Base-by-base conservation (phyloP, 2,888 invertebrate genomes). In the Parnassius smintheus region DNA sequence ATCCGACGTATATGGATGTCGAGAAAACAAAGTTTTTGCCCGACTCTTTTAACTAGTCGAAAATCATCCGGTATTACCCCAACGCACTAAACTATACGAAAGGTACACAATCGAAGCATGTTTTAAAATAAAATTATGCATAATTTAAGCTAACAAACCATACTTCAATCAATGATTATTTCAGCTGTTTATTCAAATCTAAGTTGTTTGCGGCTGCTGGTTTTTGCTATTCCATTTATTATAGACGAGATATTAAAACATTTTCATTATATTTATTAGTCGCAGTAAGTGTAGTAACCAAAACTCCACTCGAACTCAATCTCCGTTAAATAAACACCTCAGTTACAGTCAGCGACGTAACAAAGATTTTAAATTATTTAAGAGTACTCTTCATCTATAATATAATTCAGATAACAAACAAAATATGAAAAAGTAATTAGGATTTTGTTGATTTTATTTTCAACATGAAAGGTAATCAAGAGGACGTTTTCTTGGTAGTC, bases 351-450 rank as follows among this genome's bases (percentile, higher is more conserved):
- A n/a, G 11, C 12, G 41, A 46, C 4, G 51, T 60, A 13, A 49
- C 46, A 42, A 49, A 53, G 42, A 54, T 48, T 22, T 54, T 46
- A 11, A 59, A 35, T 48, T 13, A n/a, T 53, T 60, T 48, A 53
- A 60, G 60, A 25, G 41, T 18, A 49, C 51, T 58, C 45, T 10
- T n/a, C 41, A 46, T 41, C 41, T 54, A 41, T 41, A 53, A 12
- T n/a, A 48, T 55, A 44, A 61, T 50, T 18, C 55, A 42, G 48
- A 49, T 42, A 42, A 54, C 22, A 55, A 53, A 54, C 49, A 22
- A 9, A 44, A 61, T 55, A 55, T 53, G 54, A 41, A 46, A 49
- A 55, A n/a, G 49, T 44, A 56, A 56, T 61, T 56, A 44, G 11
- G 41, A 18, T 45, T 41, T 45, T 13, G 22, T 56, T 45, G 22